These are phyloP conservation scores for Poeciliopsis occidentalis DNA, from an alignment of 2,113 vertebrate genomes.

Conservation along the genomic window DNA sequence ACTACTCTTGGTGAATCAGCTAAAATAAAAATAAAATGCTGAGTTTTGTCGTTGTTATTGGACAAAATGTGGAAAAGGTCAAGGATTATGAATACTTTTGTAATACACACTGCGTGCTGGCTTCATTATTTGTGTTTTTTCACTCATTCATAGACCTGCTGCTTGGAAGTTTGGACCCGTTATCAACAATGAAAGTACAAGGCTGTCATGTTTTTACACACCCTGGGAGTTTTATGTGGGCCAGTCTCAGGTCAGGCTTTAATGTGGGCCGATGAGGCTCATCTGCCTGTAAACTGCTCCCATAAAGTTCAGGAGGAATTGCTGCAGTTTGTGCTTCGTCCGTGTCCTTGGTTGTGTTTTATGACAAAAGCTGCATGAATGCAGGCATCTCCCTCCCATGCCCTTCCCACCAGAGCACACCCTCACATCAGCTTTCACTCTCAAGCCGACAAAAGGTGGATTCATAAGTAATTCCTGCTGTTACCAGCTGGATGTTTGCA, in stretches of 20 bases:
- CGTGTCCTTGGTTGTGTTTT: slow-evolving; percentile 18
- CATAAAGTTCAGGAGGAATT: slow-evolving; percentile 13
- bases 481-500: neutral
- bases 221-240: slow-evolving; percentile 39
- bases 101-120: neutral
- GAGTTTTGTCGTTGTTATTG: too few relatives aligned
- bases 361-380: slow-evolving; percentile 34
- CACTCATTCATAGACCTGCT: slow-evolving; percentile 49
- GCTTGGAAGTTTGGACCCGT: slow-evolving; percentile 56
- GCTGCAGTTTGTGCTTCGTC: slow-evolving; percentile 15
- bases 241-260: slow-evolving; percentile 29
- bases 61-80: neutral
- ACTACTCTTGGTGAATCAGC: neutral
- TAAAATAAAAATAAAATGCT: neutral
- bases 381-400: slow-evolving; percentile 33
- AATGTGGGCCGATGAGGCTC: neutral
- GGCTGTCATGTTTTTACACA: slow-evolving; percentile 49
- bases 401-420: slow-evolving; percentile 29
- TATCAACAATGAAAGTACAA: slow-evolving; percentile 72
- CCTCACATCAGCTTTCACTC: neutral
- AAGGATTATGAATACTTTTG: neutral
- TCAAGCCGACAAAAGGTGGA: neutral
- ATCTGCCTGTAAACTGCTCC: slow-evolving; percentile 13
- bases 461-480: slow-evolving; percentile 5
- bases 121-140: slow-evolving; percentile 15